These are phyloP conservation scores for Pleuronectes platessa DNA, from an alignment of 2,113 vertebrate species.

Conservation along the genomic window DNA sequence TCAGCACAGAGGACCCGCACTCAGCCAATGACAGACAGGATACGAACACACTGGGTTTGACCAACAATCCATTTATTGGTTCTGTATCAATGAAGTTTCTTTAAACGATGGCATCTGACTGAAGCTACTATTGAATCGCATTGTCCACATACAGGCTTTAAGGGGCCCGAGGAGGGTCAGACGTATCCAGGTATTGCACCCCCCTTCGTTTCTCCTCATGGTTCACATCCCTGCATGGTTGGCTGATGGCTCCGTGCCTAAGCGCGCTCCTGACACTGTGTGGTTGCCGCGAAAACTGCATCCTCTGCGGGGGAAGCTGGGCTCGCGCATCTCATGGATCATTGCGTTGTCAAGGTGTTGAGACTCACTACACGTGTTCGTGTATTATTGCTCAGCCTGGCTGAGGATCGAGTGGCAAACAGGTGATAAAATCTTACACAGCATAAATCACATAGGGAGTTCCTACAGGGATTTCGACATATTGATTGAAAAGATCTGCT, in stretches of 20 bases:
- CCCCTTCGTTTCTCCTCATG: not conserved
- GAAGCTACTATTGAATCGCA: not conserved
- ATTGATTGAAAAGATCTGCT: not conserved
- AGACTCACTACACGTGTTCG: not conserved
- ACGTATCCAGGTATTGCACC: not conserved
- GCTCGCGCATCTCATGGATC: not conserved
- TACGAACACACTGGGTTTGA: conserved; percentile 2
- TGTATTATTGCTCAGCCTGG: not conserved
- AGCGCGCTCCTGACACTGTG: conserved; percentile 74
- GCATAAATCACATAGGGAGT: too few relatives aligned
- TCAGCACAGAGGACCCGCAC: conserved; percentile 17
- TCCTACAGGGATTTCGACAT: too few relatives aligned
- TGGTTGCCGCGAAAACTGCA: conserved; percentile 69
- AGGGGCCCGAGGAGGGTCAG: not conserved
- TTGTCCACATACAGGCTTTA: not conserved
- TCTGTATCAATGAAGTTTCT: not conserved
- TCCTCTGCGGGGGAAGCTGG: not conserved
- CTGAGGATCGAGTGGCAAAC: not conserved
- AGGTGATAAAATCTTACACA: not conserved
- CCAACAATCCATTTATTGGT: not conserved
- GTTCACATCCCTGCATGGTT: not conserved
- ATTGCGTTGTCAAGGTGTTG: conserved; percentile 4
- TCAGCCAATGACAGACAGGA: conserved; percentile 25
- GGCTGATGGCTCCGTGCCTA: conserved; percentile 51
- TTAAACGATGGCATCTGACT: not conserved